phyloP scores from a whole-genome alignment of 2,888 invertebrate species.

The Galerucella calmariensis region DNA sequence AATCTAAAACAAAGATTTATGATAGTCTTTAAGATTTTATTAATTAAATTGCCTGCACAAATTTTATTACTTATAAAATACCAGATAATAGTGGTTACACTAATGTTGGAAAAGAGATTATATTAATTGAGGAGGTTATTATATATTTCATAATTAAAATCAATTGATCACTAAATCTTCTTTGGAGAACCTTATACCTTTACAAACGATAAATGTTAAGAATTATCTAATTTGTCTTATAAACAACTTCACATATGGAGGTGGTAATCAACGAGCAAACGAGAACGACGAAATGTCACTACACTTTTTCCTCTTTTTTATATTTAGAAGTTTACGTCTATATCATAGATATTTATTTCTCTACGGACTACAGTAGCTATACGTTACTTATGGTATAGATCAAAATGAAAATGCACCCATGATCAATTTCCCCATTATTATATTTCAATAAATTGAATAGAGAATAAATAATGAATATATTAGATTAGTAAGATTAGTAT shows the following conservation, averaged over 20 bases:
- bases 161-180: conserved; percentile 43
- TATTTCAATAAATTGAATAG: no score
- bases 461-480: no score
- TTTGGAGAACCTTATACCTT: conserved; percentile 46
- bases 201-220: conserved; percentile 41
- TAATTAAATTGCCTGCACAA: conserved; percentile 23
- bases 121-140: conserved; percentile 19
- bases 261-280: neutral
- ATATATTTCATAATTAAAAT: conserved; percentile 34
- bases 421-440: no score
- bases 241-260: conserved; percentile 10
- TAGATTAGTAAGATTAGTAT: no score
- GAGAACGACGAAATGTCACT: neutral
- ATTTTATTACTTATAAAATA: conserved; percentile 24
- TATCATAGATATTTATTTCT: neutral
- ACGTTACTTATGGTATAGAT: no score
- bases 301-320: neutral
- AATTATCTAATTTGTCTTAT: conserved; percentile 27
- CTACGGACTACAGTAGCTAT: no score
- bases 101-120: conserved; percentile 9
- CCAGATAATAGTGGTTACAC: neutral
- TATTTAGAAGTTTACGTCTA: neutral
- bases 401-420: no score
- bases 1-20: conserved; percentile 45
- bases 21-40: conserved; percentile 7